These are phyloP conservation scores for Sylvia borin DNA, from an alignment of 2,797 vertebrate species.

Conservation along the genomic window DNA sequence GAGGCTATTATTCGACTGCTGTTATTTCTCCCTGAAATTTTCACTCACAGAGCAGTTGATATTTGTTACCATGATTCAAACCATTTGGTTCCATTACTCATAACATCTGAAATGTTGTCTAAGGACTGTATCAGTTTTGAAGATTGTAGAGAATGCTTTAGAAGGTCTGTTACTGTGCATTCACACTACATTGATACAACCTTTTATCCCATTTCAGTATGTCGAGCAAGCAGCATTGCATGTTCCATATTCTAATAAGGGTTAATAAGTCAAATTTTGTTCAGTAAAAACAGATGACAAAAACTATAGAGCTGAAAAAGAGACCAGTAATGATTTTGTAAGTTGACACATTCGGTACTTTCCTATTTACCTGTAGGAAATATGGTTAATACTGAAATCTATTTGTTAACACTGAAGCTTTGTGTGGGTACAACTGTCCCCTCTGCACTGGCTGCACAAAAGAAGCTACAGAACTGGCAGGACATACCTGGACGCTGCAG, in stretches of 20 bases:
- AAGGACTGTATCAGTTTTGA: neutral
- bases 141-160: neutral
- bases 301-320: neutral
- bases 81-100: neutral
- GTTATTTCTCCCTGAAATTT: neutral
- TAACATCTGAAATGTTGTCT: conserved; percentile 16
- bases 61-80: neutral
- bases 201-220: neutral
- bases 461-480: neutral
- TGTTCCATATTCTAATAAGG: neutral
- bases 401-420: neutral
- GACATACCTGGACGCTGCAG: neutral
- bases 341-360: neutral
- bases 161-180: neutral
- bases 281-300: neutral
- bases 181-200: neutral
- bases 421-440: fast-evolving
- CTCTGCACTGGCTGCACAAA: neutral
- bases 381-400: neutral
- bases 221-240: neutral
- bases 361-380: neutral
- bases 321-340: neutral
- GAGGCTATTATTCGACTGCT: neutral
- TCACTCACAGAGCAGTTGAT: neutral
- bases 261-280: neutral